phyloP scores from a whole-genome alignment of 2,888 invertebrate species.

The Dryocosmus kuriphilus region DNA sequence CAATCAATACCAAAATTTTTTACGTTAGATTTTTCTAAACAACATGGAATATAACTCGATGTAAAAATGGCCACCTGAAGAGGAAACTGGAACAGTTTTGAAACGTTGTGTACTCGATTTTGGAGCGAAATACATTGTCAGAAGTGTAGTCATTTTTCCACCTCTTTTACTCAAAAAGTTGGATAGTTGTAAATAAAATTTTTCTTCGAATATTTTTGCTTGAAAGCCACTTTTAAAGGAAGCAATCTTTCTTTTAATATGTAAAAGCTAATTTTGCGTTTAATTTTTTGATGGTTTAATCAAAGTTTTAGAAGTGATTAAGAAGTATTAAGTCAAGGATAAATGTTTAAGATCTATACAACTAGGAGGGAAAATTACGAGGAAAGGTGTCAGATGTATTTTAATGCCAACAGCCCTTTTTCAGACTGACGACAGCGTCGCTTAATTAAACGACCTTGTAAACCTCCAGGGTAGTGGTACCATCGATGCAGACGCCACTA shows the following conservation, averaged over 20 bases:
- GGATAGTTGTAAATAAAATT: neutral
- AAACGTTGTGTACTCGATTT: too few species aligned
- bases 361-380: slow-evolving; percentile 7
- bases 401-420: slow-evolving; percentile 42
- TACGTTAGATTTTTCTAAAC: too few species aligned
- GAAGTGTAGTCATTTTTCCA: too few species aligned
- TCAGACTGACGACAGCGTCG: slow-evolving; percentile 36
- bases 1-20: too few species aligned
- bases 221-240: neutral
- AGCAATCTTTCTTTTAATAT: neutral
- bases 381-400: slow-evolving; percentile 11
- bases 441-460: slow-evolving; percentile 55
- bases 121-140: too few species aligned
- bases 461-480: slow-evolving; percentile 30
- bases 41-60: too few species aligned
- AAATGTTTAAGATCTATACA: neutral
- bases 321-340: neutral
- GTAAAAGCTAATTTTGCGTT: neutral
- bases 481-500: neutral
- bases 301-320: neutral
- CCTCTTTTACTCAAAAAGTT: too few species aligned
- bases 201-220: neutral
- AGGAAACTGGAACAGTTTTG: too few species aligned
- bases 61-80: too few species aligned
- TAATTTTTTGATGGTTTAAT: neutral